phyloP scores from a whole-genome alignment of 2,113 vertebrate genomes.

The Solea solea region DNA sequence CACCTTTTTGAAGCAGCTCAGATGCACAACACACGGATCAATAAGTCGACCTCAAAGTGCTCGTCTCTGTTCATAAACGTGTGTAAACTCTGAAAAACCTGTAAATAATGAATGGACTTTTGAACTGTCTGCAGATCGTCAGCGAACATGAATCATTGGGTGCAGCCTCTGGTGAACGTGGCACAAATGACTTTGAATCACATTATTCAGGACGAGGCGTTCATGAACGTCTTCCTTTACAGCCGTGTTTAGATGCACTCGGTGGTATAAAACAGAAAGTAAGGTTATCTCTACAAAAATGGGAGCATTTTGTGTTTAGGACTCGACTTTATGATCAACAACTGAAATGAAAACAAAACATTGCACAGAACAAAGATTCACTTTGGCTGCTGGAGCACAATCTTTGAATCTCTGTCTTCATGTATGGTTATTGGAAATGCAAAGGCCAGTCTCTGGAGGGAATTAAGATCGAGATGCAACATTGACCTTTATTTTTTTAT shows the following conservation, averaged over 20 bases:
- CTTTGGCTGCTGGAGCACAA: too few relatives aligned
- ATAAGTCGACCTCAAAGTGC: neutral
- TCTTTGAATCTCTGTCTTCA: too few relatives aligned
- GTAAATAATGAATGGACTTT: slow-evolving; percentile 24
- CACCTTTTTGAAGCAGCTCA: neutral
- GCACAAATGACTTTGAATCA: neutral
- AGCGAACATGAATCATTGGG: neutral
- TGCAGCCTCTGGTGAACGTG: neutral
- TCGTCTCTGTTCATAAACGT: neutral
- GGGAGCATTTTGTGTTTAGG: neutral
- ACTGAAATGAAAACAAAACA: neutral
- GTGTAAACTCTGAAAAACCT: neutral
- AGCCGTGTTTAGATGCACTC: neutral
- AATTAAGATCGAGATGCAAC: too few relatives aligned
- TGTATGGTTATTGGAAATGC: too few relatives aligned
- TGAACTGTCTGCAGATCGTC: slow-evolving; percentile 4
- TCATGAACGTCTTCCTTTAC: too few relatives aligned
- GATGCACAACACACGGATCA: slow-evolving; percentile 3
- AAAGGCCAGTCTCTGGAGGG: too few relatives aligned
- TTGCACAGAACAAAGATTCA: neutral
- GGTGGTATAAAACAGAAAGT: neutral
- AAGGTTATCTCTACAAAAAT: neutral
- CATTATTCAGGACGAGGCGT: neutral
- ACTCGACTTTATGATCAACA: neutral
- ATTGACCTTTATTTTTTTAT: too few relatives aligned